A percentile compares a stretch with the other conserved stretches of the same genome.
These are phyloP conservation scores for Eucera pruinosa DNA, from an alignment of 2,888 invertebrate genomes.

Conservation along the genomic window DNA sequence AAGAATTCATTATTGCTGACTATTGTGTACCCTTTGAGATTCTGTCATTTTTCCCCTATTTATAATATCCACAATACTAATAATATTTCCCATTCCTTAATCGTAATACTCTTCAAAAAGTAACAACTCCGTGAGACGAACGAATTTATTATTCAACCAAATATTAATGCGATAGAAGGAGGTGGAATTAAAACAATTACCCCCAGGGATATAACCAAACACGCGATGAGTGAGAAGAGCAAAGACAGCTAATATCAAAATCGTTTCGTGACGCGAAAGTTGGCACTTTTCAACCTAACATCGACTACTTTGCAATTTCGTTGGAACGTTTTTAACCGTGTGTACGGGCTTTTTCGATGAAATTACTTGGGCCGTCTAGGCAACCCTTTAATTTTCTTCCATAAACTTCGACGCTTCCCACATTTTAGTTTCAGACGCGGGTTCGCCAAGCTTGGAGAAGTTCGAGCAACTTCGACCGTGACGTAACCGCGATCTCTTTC, in stretches of 20 bases:
- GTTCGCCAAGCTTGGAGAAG: conserved; percentile 41
- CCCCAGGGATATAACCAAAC: not conserved
- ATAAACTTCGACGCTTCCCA: conserved; percentile 58
- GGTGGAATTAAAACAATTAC: no score
- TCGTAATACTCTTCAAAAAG: no score
- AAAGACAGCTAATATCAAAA: not conserved
- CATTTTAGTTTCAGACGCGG: conserved; percentile 60
- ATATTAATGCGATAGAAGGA: no score
- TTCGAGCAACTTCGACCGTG: conserved; percentile 51
- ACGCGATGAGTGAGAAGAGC: not conserved
- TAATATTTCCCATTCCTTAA: no score
- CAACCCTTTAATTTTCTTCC: conserved; percentile 62
- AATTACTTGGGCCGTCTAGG: conserved; percentile 48
- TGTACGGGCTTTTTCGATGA: conserved; percentile 40
- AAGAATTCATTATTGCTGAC: no score
- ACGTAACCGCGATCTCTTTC: conserved; percentile 45
- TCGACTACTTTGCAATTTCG: conserved; percentile 33
- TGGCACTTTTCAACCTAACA: not conserved
- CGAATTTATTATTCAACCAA: no score
- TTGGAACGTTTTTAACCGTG: conserved; percentile 18
- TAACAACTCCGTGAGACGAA: no score
- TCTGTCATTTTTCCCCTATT: no score
- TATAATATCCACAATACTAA: no score
- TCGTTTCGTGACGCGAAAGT: conserved; percentile 18
- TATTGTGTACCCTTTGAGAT: no score